Evolutionary conservation across 2,113 vertebrate genomes (phyloP).

Genomic region (Megaceryle torquata): DNA sequence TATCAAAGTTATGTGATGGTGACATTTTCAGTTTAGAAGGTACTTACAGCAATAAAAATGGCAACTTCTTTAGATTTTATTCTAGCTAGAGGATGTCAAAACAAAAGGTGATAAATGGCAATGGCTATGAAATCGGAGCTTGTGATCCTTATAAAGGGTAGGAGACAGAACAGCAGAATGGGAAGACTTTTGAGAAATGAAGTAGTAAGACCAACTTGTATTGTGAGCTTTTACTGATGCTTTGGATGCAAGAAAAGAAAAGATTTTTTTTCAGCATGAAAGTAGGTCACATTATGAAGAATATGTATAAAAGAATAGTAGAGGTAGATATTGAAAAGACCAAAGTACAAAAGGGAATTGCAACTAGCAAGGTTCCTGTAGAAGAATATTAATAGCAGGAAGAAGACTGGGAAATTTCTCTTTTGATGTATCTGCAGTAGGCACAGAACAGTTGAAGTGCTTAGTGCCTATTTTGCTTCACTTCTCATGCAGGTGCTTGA

Average conservation of each 20-base stretch:
- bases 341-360: not conserved
- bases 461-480: not conserved
- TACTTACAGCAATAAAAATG: not conserved
- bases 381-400: not conserved
- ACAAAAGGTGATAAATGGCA: not conserved
- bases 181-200: not conserved
- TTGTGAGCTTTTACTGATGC: not conserved
- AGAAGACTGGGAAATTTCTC: not conserved
- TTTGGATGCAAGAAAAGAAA: not conserved
- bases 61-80: not conserved
- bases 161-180: not conserved
- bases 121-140: not conserved
- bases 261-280: accelerated
- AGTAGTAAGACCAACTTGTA: not conserved
- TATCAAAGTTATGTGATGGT: not conserved
- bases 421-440: not conserved
- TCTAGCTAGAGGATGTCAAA: not conserved
- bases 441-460: not conserved
- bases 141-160: not conserved
- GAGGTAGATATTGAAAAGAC: not conserved
- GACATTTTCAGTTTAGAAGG: slow-evolving; percentile 2
- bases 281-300: not conserved
- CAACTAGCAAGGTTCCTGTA: not conserved
- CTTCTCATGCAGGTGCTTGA: not conserved
- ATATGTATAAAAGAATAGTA: not conserved